Evolutionary conservation across 2,113 vertebrate genomes (phyloP).

Genomic region (Zosterops japonicus): DNA sequence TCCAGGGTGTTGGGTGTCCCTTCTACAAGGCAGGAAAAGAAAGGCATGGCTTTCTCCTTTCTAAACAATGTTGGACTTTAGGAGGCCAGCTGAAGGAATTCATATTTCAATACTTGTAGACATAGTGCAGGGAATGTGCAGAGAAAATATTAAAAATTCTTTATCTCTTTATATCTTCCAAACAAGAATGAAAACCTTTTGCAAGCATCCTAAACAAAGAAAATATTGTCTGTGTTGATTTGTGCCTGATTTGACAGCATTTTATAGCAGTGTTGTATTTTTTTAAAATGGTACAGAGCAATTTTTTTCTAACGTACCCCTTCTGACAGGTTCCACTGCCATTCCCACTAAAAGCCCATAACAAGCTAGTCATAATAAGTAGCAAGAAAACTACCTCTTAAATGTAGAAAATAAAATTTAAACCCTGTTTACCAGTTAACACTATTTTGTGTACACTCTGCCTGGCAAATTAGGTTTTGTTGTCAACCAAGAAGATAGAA

Average conservation of each 20-base stretch:
- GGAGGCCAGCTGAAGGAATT: background rate
- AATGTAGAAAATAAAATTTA: background rate
- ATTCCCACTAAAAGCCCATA: background rate
- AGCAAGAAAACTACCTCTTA: background rate
- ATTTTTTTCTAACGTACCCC: background rate
- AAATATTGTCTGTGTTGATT: background rate
- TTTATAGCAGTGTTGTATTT: background rate
- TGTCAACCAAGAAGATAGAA: background rate
- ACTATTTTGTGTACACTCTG: background rate
- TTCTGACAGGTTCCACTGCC: background rate
- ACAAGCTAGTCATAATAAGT: background rate
- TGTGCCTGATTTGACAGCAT: background rate
- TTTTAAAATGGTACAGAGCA: background rate
- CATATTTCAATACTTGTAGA: background rate
- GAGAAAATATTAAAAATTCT: background rate
- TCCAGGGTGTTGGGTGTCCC: too few relatives aligned
- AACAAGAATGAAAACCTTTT: background rate
- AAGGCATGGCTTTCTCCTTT: background rate
- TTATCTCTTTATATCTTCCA: background rate
- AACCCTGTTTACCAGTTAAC: background rate
- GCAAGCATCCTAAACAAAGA: background rate
- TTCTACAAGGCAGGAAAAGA: background rate
- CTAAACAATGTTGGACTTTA: rapidly evolving
- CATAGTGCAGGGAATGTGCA: background rate
- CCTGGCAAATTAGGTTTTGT: background rate